A percentile compares a stretch with the other conserved stretches of the same genome.
Evolutionary conservation across 2,113 vertebrate genomes (phyloP).

Genomic region (Rhea pennata): DNA sequence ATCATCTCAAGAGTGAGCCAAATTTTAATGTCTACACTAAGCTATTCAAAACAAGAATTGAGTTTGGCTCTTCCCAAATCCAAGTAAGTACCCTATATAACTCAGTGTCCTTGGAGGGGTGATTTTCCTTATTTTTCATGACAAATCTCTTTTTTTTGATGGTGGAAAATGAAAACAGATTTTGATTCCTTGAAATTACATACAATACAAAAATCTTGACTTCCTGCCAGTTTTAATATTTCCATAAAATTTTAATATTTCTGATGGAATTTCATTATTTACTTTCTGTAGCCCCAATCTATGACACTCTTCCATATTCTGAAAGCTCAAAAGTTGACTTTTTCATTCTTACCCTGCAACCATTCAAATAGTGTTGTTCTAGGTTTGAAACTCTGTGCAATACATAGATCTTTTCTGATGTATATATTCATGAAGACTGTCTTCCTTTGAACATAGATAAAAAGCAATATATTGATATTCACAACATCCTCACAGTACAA

Average conservation of each 20-base stretch:
- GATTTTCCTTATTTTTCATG: neutral
- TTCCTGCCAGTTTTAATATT: neutral
- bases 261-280: neutral
- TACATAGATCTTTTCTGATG: neutral
- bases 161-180: neutral
- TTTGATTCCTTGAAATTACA: neutral
- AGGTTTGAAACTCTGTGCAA: neutral
- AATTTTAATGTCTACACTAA: neutral
- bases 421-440: neutral
- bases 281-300: accelerated
- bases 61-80: neutral
- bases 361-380: neutral
- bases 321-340: neutral
- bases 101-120: neutral
- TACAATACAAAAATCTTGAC: neutral
- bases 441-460: neutral
- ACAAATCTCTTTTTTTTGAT: neutral
- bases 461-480: neutral
- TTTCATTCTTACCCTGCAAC: neutral
- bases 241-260: neutral
- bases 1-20: neutral
- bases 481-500: neutral
- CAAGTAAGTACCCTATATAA: neutral
- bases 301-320: neutral
- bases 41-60: neutral